Evolutionary conservation across 2,797 vertebrate species (phyloP).

Genomic region (Morelia viridis): DNA sequence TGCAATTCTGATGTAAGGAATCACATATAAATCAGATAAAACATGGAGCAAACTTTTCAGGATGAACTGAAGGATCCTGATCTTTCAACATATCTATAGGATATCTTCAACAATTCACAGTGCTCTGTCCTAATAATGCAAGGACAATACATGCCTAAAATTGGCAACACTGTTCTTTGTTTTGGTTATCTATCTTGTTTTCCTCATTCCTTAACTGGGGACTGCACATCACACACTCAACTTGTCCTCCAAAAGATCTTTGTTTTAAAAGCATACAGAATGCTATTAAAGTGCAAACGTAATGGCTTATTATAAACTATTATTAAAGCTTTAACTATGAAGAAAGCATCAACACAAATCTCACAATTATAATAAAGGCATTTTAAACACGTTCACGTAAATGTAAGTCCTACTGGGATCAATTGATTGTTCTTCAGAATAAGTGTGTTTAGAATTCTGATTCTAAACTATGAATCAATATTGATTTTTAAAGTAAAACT

Average conservation of each 20-base stretch:
- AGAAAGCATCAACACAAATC: background rate
- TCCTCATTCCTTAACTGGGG: too few relatives aligned
- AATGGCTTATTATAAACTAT: slow-evolving; percentile 18
- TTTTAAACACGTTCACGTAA: background rate
- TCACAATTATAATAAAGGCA: background rate
- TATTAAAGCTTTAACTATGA: background rate
- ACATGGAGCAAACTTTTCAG: background rate
- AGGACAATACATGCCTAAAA: too few relatives aligned
- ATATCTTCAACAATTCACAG: background rate
- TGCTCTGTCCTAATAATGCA: too few relatives aligned
- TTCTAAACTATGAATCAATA: background rate
- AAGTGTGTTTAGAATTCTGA: background rate
- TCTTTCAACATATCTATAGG: background rate
- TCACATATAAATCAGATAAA: background rate
- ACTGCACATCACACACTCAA: too few relatives aligned
- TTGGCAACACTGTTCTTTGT: too few relatives aligned
- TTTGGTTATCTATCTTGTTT: too few relatives aligned
- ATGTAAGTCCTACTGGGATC: background rate
- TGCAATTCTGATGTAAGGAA: background rate
- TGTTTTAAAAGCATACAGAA: slow-evolving; percentile 4
- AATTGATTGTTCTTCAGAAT: background rate
- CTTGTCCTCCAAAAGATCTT: too few relatives aligned
- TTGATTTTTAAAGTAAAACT: background rate
- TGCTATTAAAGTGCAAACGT: slow-evolving; percentile 19
- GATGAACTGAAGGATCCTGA: background rate